These are phyloP conservation scores for Tursiops truncatus DNA, from an alignment of 2,113 vertebrate genomes.

Conservation along the genomic window DNA sequence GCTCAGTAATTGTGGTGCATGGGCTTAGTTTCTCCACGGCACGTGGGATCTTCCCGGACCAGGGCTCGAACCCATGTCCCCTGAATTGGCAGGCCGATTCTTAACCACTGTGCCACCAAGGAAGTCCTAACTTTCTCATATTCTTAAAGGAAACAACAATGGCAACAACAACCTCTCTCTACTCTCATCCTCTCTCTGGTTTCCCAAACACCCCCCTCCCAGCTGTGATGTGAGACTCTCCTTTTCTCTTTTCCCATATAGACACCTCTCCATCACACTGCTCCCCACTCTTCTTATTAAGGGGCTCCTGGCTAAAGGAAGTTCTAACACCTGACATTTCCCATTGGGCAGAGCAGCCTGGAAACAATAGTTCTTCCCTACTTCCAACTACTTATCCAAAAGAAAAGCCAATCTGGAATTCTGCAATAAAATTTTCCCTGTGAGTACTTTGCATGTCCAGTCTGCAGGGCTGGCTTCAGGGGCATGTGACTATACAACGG, in stretches of 20 bases:
- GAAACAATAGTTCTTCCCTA: not conserved
- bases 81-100: no score
- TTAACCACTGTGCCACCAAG: no score
- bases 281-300: not conserved
- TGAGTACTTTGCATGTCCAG: not conserved
- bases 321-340: not conserved
- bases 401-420: not conserved
- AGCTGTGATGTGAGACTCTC: rapidly evolving
- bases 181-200: not conserved
- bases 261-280: no score
- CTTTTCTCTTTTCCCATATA: not conserved
- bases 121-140: no score
- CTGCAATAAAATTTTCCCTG: not conserved
- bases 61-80: no score
- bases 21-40: no score
- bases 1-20: no score
- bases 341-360: not conserved
- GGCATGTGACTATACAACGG: rapidly evolving
- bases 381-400: not conserved
- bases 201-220: not conserved
- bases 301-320: not conserved
- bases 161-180: not conserved
- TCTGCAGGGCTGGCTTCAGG: not conserved
- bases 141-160: not conserved
- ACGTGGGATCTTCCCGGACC: no score